phyloP scores from a whole-genome alignment of 2,797 vertebrate species.

The Onychomys torridus region DNA sequence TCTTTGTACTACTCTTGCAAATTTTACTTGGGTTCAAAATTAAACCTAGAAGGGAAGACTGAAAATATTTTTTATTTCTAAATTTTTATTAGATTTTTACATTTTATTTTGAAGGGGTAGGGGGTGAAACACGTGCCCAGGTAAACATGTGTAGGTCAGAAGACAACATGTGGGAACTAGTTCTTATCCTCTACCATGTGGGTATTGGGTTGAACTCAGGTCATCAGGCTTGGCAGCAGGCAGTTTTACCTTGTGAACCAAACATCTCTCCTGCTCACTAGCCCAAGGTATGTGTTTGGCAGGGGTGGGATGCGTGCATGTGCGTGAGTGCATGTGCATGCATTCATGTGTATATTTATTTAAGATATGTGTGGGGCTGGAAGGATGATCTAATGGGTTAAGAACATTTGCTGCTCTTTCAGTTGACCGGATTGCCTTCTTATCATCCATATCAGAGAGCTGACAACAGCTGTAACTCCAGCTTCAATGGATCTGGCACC shows the following conservation, averaged over 20 bases:
- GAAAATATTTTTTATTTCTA: background rate
- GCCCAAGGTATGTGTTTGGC: too few relatives aligned
- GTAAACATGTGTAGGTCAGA: background rate
- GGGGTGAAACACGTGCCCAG: background rate
- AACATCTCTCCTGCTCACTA: background rate
- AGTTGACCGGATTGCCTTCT: background rate
- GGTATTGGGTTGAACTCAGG: background rate
- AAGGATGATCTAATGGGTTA: background rate
- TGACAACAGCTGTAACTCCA: background rate
- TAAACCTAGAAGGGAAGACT: background rate
- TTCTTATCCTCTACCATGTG: background rate
- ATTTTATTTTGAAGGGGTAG: background rate
- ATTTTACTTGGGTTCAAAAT: constrained; percentile 48
- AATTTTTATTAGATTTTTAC: background rate
- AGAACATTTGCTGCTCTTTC: too few relatives aligned
- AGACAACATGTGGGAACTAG: background rate
- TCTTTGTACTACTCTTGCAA: background rate
- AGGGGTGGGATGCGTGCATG: too few relatives aligned
- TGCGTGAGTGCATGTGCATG: background rate
- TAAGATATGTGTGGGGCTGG: background rate
- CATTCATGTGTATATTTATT: too few relatives aligned
- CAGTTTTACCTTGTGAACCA: background rate
- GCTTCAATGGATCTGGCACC: too few relatives aligned
- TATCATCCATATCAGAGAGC: background rate
- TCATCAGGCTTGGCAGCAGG: background rate